phyloP scores from a whole-genome alignment of 2,888 invertebrate genomes.

The Thereva nobilitata region DNA sequence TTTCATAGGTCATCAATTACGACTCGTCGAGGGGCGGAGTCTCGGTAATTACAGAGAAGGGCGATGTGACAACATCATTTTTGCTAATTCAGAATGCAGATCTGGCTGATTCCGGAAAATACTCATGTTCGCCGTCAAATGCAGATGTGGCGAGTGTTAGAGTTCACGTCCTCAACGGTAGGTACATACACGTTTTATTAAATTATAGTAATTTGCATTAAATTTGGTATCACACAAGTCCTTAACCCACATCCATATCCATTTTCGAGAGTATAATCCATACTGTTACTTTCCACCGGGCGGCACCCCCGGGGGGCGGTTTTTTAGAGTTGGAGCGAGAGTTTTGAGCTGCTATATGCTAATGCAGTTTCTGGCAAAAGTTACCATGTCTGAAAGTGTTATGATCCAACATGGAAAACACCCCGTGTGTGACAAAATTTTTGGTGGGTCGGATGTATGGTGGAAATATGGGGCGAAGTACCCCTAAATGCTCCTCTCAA shows the following conservation, averaged over 20 bases:
- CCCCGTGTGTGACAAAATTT: too few relatives aligned
- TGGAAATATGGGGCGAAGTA: too few relatives aligned
- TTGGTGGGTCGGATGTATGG: too few relatives aligned
- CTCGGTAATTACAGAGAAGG: conserved; percentile 79
- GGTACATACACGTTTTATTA: conserved; percentile 50
- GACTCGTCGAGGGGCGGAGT: conserved; percentile 79
- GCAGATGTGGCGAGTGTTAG: conserved; percentile 77
- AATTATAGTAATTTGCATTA: conserved; percentile 38
- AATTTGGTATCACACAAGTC: conserved; percentile 25
- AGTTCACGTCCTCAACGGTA: conserved; percentile 83
- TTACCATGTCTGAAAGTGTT: too few relatives aligned
- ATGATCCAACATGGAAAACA: too few relatives aligned
- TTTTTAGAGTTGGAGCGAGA: too few relatives aligned
- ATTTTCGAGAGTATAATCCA: conserved; percentile 12
- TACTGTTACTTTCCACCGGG: background rate
- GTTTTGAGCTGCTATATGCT: too few relatives aligned
- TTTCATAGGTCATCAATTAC: conserved; percentile 73
- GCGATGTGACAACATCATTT: conserved; percentile 78
- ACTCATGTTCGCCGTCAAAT: conserved; percentile 79
- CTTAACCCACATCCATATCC: conserved; percentile 31
- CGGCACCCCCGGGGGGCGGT: too few relatives aligned
- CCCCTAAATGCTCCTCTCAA: too few relatives aligned
- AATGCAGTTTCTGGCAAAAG: too few relatives aligned
- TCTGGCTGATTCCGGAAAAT: conserved; percentile 76
- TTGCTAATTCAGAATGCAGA: conserved; percentile 77